Base-by-base conservation (phyloP, 1,140 invertebrate genomes). In the Drosophila ogumai region DNA sequence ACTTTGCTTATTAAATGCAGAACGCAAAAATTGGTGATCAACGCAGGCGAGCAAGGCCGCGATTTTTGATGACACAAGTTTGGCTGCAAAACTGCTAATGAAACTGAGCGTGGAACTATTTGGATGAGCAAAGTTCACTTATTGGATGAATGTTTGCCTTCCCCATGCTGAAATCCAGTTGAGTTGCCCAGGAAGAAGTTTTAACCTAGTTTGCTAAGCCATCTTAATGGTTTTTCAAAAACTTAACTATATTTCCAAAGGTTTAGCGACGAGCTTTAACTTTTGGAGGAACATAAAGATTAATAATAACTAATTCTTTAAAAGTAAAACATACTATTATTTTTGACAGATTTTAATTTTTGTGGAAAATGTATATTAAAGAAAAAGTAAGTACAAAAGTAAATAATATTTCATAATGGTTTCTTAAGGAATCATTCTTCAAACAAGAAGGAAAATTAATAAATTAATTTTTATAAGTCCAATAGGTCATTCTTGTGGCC, bases 1-100 rank as follows among this genome's bases (percentile, higher is more conserved):
- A 59, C 19, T 57, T 36, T 66, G 73, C 73, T 73, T 73, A 73
- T 73, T 73, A 73, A 75, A 75, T 59, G 72, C 49, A 68, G 32
- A 67, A 36, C 61, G 40, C 40, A 65, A 55, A 65, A 82, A 81
- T 61, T 58, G 73, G 34, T 69, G 50, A 71, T 72, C 68, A 71
- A 40, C 10, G 47, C 25, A n/a, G 47, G 66, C 41, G 49, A 57
- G 46, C 36, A 13, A 71, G 47, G 41, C 54, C 36, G 44, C 22
- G 38, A 72, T 59, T 73, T 72, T 73, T 73, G 69, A 65, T 64
- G 40, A 50, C 56, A 17, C 17, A 59, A 59, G 58, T 58, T 81
- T 47, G 36, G 25, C 6, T n/a, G 28, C n/a, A 19, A 41, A 75
- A 59, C 44, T 59, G 36, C 34, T 72, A 49, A 72, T 72, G 69